Evolutionary conservation across 2,113 vertebrate genomes (phyloP).

Genomic region (Pycnonotus jocosus): DNA sequence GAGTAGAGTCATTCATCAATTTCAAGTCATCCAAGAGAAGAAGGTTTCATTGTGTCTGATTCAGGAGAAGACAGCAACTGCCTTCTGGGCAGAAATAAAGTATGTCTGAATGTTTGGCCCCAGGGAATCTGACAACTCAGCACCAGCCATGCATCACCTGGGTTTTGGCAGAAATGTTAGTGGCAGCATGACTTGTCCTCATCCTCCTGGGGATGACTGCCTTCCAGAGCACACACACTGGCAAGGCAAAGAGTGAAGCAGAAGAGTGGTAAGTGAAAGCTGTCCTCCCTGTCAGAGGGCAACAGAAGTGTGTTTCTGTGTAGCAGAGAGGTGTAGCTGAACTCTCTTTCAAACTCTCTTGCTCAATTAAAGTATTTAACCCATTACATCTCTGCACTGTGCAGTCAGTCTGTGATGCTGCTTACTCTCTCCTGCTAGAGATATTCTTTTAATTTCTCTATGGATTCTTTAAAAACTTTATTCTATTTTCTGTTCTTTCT

Average conservation of each 20-base stretch:
- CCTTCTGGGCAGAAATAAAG: not conserved
- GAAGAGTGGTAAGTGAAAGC: not conserved
- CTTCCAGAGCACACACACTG: not conserved
- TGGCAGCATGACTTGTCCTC: not conserved
- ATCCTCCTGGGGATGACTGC: not conserved
- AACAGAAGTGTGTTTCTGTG: not conserved
- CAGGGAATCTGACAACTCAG: not conserved
- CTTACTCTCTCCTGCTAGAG: not conserved
- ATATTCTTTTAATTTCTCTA: not conserved
- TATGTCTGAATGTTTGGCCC: not conserved
- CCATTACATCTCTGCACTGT: not conserved
- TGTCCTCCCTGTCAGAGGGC: not conserved
- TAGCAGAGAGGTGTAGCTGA: not conserved
- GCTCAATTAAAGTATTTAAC: not conserved
- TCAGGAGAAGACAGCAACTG: not conserved
- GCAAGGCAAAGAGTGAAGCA: not conserved
- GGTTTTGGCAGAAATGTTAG: not conserved
- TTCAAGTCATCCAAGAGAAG: not conserved
- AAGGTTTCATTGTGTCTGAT: not conserved
- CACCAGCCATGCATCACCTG: not conserved
- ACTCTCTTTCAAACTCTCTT: not conserved
- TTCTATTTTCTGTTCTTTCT: not conserved
- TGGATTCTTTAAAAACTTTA: not conserved
- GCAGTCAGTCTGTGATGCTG: accelerated
- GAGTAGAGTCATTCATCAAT: not conserved